phyloP scores from a whole-genome alignment of 2,113 vertebrate species.

The Apteryx mantelli region DNA sequence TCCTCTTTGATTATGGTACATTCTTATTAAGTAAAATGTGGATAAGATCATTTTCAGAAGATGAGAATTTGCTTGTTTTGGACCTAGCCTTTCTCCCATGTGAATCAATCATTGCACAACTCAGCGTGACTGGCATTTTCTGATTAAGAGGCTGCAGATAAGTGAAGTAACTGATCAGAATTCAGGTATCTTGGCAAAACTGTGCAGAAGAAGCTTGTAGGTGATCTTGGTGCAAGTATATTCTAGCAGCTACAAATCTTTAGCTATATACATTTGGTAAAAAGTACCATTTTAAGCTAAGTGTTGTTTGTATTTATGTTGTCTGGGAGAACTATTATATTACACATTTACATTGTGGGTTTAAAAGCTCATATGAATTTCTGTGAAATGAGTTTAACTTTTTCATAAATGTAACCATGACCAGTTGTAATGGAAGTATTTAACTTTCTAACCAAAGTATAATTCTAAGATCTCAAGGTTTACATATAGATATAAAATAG shows the following conservation, averaged over 20 bases:
- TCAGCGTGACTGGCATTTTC: background rate
- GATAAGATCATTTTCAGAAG: background rate
- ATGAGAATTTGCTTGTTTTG: background rate
- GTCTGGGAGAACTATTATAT: background rate
- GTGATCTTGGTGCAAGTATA: background rate
- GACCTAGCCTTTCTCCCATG: background rate
- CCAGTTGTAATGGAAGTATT: background rate
- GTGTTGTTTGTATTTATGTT: background rate
- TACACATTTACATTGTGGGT: too few relatives aligned
- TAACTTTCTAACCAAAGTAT: background rate
- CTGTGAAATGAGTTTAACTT: background rate
- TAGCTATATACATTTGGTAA: background rate
- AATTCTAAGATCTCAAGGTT: background rate
- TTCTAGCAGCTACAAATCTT: background rate
- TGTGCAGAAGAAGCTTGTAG: background rate
- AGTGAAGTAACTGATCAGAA: background rate
- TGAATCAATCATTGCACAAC: conserved; percentile 33
- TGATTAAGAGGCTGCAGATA: background rate
- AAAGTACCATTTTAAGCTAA: background rate
- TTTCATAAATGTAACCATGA: too few relatives aligned
- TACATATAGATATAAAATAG: background rate
- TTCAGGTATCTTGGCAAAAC: background rate
- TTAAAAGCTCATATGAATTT: background rate
- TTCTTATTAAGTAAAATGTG: conserved; percentile 34
- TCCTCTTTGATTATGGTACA: conserved; percentile 11